Evolutionary conservation across 2,113 vertebrate genomes (phyloP), one percentile per base, ranked within the genome.

Genomic region (Amblyornis subalaris): DNA sequence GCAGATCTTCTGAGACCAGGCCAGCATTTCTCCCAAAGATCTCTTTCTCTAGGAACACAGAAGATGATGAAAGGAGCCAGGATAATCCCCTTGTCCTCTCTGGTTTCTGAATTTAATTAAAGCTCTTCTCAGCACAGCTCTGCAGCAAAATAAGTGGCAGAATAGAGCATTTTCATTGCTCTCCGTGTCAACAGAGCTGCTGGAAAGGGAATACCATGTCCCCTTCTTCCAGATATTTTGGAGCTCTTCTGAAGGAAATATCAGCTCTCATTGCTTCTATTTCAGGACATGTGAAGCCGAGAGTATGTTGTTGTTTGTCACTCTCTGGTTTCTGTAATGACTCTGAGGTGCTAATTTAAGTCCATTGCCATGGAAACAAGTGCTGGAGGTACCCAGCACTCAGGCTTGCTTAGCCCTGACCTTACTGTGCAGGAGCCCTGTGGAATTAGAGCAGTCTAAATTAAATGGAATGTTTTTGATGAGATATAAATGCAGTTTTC

Each of bases 281-380:
- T 97, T 95, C 81, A 66, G 71, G 94, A 86, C 55, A 47, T 23
- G 60, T 93, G 75, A 89, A 95, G 91, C 81, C 6, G 0, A 69
- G 83, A 91, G 36, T 71, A 70, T 85, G 90, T 77, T 90, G 88
- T 78, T 94, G 31, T 95, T 93, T 95, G 89, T 71, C 24, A 0
- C 66, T 92, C 86, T 89, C 24, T 69, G 87, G 76, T 96, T 95
- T 91, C 91, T 84, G 85, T 89, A 95, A 73, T 96, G 93, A 74
- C 67, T 96, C 89, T 2, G 45, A 95, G 91, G 95, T 90, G 91
- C 94, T 96, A 96, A 96, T 96, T 97, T 85, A 89, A 93, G 84
- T 72, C 90, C 83, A 82, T 96, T 96, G 94, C 95, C 90, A 95
- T 96, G 94, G 96, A 93, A 96, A 96, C 97, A 76, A 91, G 70